Base-by-base conservation (phyloP, 2,888 invertebrate species). In the Troides oblongomaculatus region DNA sequence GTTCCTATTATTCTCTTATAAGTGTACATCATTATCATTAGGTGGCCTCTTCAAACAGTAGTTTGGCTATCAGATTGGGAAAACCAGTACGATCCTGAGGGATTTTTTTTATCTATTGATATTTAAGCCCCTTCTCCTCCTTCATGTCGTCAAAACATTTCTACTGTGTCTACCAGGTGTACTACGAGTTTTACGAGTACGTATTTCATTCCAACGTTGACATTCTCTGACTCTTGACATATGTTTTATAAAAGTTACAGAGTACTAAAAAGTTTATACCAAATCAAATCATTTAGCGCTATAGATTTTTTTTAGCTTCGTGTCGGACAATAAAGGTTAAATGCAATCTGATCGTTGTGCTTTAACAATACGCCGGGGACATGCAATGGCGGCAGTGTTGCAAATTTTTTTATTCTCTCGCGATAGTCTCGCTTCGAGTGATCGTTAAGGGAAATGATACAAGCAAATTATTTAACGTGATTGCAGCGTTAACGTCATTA, bases 291-390 rank as follows among this genome's bases (percentile, higher is more conserved):
- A 12, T n/a, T 4, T 57, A 21, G 8, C 21, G 12, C 57, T 4
- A 57, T 12, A 8, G 78, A 74, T 74, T 76, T 72, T 66, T 66
- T 60, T 17, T 66, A 66, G 36, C 60, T 66, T 75, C 79, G 80
- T 81, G 81, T 81, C 79, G 81, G 80, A 80, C 79, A 81, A 83
- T 81, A 82, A 84, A 85, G 84, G 84, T 84, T 83, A 84, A 84
- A 81, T 84, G 81, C 85, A 84, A 87, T 87, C 85, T 83, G 85
- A 86, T 86, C 81, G 82, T 77, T 76, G 79, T 75, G 73, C 71
- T 74, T 80, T 80, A 81, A 86, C 85, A 85, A 84, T 85, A 80
- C 87, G 79, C 81, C 72, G 71, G 85, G 82, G 84, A 83, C 72
- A 73, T 73, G 74, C 74, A 74, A 78, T 76, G 74, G 74, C 72